phyloP scores from a whole-genome alignment of 2,113 vertebrate genomes.

The Nipponia nippon region DNA sequence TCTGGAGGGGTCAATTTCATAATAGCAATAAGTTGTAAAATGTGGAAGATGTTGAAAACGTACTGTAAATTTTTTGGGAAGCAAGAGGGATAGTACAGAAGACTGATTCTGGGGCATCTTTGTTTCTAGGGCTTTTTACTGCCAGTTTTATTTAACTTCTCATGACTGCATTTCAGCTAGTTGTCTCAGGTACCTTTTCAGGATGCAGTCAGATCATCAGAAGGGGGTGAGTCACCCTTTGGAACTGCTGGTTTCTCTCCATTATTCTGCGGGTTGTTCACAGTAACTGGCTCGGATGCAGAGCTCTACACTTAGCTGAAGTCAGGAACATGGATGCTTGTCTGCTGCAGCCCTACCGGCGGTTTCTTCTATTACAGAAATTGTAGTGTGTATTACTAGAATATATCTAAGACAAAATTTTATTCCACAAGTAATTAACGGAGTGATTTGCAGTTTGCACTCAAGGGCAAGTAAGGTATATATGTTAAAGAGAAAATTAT shows the following conservation, averaged over 20 bases:
- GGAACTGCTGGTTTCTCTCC: background rate
- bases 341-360: background rate
- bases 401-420: background rate
- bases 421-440: background rate
- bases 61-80: background rate
- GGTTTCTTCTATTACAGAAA: background rate
- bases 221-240: background rate
- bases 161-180: background rate
- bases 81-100: background rate
- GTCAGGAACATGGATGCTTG: background rate
- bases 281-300: background rate
- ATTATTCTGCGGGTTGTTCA: background rate
- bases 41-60: background rate
- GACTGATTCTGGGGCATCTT: background rate
- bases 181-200: background rate
- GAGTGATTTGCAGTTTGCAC: background rate
- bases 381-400: background rate
- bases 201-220: background rate
- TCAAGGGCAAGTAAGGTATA: background rate
- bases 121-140: background rate
- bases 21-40: background rate
- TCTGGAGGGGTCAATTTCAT: background rate
- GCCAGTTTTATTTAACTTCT: background rate
- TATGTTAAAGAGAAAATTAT: background rate
- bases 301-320: background rate